Evolutionary conservation across 2,888 invertebrate species (phyloP).

Genomic region (Dolichomitus sp.): DNA sequence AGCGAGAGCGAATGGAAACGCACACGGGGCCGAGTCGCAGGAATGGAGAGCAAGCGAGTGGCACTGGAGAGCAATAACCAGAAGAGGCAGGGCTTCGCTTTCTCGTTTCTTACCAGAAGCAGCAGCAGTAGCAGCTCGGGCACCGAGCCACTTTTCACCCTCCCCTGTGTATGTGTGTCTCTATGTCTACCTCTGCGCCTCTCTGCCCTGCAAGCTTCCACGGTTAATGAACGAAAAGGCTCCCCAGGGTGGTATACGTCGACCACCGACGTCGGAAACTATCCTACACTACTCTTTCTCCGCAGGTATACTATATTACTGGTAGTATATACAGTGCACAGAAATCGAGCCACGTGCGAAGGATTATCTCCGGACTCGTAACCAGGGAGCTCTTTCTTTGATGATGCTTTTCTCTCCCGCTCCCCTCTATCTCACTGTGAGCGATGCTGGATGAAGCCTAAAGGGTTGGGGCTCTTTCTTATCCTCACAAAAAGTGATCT

Average conservation of each 20-base stretch:
- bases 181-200: constrained; percentile 8
- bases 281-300: constrained; percentile 28
- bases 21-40: constrained; percentile 44
- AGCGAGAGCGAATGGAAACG: constrained; percentile 14
- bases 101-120: constrained; percentile 61
- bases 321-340: constrained; percentile 4
- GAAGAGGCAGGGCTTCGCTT: constrained; percentile 55
- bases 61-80: constrained; percentile 65
- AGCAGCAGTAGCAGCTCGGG: constrained; percentile 29
- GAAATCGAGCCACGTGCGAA: constrained; percentile 42
- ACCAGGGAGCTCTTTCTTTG: constrained; percentile 8
- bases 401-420: background rate
- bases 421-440: background rate
- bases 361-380: constrained; percentile 28
- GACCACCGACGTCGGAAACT: constrained; percentile 56
- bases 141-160: constrained; percentile 61
- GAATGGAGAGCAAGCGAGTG: constrained; percentile 27
- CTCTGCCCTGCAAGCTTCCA: constrained; percentile 40
- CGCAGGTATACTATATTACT: constrained; percentile 12
- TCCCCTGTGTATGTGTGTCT: constrained; percentile 18
- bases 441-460: background rate
- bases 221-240: constrained; percentile 75
- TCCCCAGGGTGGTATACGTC: constrained; percentile 65
- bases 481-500: background rate
- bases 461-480: background rate